Evolutionary conservation across 2,113 vertebrate species (phyloP).

Genomic region (Python bivittatus): DNA sequence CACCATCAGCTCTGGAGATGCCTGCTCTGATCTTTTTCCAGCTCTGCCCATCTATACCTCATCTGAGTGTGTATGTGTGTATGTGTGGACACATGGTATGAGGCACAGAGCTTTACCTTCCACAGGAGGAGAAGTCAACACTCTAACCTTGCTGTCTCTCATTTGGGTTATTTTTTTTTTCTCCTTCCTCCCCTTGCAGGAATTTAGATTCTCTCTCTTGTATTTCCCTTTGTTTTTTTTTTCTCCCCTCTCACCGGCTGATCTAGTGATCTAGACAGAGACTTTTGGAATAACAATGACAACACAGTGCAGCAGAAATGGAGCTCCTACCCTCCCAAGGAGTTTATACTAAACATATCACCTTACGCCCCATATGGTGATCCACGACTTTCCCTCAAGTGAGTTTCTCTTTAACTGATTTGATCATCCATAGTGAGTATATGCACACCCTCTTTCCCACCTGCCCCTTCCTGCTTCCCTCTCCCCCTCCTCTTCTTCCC

Average conservation of each 20-base stretch:
- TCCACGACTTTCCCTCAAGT: slow-evolving; percentile 99
- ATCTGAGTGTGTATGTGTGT: background rate
- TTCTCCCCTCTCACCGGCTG: slow-evolving; percentile 79
- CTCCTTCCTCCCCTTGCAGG: slow-evolving; percentile 62
- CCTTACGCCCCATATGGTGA: slow-evolving; percentile 98
- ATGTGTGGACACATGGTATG: background rate
- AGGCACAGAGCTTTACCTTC: slow-evolving; percentile 44
- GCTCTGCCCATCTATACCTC: slow-evolving; percentile 40
- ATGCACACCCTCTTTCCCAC: slow-evolving; percentile 59
- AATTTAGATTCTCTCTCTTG: slow-evolving; percentile 76
- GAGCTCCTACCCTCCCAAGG: slow-evolving; percentile 99
- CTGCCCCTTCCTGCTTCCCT: slow-evolving; percentile 54
- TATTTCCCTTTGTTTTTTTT: slow-evolving; percentile 80
- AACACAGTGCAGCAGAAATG: slow-evolving; percentile 99
- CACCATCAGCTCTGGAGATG: slow-evolving; percentile 58
- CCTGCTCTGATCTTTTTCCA: slow-evolving; percentile 53
- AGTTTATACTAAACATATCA: slow-evolving; percentile 99
- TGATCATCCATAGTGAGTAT: slow-evolving; percentile 74
- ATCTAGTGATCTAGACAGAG: slow-evolving; percentile 98
- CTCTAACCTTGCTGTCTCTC: slow-evolving; percentile 31
- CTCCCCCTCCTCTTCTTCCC: slow-evolving; percentile 56
- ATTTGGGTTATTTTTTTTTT: slow-evolving; percentile 25
- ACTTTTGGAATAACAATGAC: slow-evolving; percentile 99
- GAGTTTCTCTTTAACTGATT: slow-evolving; percentile 86
- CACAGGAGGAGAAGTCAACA: slow-evolving; percentile 45